phyloP scores from a whole-genome alignment of 2,797 vertebrate genomes.

The Rhinoraja longicauda region DNA sequence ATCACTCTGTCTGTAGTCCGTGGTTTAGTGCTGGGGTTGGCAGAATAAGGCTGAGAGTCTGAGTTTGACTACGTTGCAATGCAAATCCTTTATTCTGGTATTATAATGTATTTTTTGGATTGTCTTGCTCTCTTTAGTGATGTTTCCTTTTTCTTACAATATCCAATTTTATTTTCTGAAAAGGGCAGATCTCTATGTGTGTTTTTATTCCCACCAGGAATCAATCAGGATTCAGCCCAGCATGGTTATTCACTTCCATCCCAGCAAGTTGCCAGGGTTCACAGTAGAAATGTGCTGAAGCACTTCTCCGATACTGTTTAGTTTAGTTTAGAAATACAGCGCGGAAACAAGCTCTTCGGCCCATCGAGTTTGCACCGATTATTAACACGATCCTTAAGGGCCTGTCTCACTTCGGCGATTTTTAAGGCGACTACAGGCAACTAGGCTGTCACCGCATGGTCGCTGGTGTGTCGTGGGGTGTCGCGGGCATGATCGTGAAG shows the following conservation, averaged over 20 bases:
- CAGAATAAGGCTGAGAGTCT: neutral
- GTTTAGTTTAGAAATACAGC: too few relatives aligned
- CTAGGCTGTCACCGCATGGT: too few relatives aligned
- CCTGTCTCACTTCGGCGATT: too few relatives aligned
- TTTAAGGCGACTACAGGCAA: too few relatives aligned
- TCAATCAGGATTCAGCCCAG: neutral
- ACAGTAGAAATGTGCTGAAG: neutral
- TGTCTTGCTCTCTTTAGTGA: neutral
- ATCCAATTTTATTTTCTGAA: neutral
- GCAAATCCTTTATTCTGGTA: neutral
- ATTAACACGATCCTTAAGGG: too few relatives aligned
- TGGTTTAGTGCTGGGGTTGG: neutral
- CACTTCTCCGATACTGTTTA: neutral
- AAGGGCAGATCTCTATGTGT: neutral
- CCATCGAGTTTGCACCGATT: too few relatives aligned
- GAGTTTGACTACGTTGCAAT: neutral
- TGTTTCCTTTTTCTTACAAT: neutral
- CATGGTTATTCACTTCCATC: neutral
- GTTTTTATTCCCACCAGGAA: neutral
- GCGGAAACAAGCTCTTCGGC: too few relatives aligned
- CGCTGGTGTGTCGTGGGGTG: too few relatives aligned
- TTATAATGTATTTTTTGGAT: neutral
- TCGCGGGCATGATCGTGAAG: too few relatives aligned
- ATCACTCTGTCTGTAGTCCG: too few relatives aligned
- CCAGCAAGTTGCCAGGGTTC: neutral